Evolutionary conservation across 2,797 vertebrate species (phyloP), one percentile per base, ranked within the genome.

Genomic region (Rhabdomys pumilio): DNA sequence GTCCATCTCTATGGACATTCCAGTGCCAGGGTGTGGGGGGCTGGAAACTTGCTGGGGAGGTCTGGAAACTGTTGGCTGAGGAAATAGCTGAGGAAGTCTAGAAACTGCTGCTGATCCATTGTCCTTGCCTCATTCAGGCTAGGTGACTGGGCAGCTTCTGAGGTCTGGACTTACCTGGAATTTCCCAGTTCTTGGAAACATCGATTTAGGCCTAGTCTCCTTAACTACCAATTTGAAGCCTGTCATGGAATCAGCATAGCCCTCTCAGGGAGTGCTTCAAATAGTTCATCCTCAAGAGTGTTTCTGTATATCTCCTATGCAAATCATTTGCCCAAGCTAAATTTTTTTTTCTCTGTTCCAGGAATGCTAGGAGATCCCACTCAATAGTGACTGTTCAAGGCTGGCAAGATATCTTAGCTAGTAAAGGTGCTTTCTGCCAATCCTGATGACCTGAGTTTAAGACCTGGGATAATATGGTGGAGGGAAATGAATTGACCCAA

Each of bases 241-340:
- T 69, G 65, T n/a, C 65, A n/a, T 69, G 65, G 31, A 69, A 1
- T n/a, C 65, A 34, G 34, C 31, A 2, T 69, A n/a, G 65, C 34
- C 31, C 19, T 69, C 34, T 69, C 65, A n/a, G 31, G 34, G 44
- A 95, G 72, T 75, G 26, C 20, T 84, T 76, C 88, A 69, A 29
- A 44, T 91, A 19, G 67, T 83, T 91, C 77, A 82, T 69, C 41
- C 50, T 90, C 65, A 91, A 95, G 19, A 72, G 90, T 55, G 53
- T 84, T 88, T 82, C 63, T 88, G 7, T 83, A 63, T 15, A 73
- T 91, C 44, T 84, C 44, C 76, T 90, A 29, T 50, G 82, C 53
- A 73, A 95, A 88, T 50, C 24, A 31, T 84, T 89, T 84, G 55
- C 29, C 29, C 73, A 65, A 92, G 38, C 84, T 91, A 95, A 93